These are phyloP conservation scores for Aleadryas rufinucha DNA, from an alignment of 2,113 vertebrate species.

Conservation along the genomic window DNA sequence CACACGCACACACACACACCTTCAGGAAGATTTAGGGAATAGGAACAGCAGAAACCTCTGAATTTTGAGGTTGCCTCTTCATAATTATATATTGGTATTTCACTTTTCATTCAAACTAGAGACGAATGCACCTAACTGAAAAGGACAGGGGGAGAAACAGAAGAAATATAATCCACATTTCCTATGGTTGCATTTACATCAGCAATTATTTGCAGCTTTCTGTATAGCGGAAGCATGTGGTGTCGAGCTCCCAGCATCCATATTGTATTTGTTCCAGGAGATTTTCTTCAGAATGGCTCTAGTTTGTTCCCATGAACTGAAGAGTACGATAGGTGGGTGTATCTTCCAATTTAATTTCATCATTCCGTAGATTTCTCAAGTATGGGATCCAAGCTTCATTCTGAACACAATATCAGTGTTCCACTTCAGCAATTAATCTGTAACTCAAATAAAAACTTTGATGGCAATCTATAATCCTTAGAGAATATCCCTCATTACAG, in stretches of 20 bases:
- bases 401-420: not conserved
- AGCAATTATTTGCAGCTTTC: not conserved
- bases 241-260: not conserved
- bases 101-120: not conserved
- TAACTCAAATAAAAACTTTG: not conserved
- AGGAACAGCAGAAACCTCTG: not conserved
- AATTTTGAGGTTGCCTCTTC: not conserved
- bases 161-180: not conserved
- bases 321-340: accelerated
- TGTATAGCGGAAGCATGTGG: not conserved
- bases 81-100: not conserved
- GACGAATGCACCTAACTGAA: not conserved
- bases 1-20: accelerated
- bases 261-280: not conserved
- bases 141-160: not conserved
- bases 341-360: not conserved
- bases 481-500: not conserved
- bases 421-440: not conserved
- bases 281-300: not conserved
- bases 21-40: not conserved
- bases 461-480: not conserved
- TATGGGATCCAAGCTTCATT: not conserved
- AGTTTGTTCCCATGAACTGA: not conserved
- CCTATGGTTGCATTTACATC: not conserved
- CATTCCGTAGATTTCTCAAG: not conserved